Evolutionary conservation across 92 coral and sea anemone genomes (phyloP), one percentile per base, ranked within the genome.

Genomic region (Porites rus): DNA sequence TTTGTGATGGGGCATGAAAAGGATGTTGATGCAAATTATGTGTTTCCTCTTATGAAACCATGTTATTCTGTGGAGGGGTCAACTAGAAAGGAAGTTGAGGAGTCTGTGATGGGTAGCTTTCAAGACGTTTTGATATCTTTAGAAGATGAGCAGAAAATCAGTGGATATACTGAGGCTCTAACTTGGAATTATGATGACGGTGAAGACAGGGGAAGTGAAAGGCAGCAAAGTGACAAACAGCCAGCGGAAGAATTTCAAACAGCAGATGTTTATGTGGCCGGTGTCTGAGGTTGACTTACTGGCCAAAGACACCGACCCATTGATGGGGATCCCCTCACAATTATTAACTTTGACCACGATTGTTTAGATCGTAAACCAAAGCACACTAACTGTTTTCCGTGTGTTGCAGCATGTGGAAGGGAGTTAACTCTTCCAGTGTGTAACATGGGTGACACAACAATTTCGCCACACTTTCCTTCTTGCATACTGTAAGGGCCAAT

Each of bases 401-500:
- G 20, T 59, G 90, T 86, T 56, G 72, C 74, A 18, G 90, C 85
- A 6, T 79, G 90, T 43, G 75, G 80, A 8, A 69, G 22, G 58
- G 90, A 78, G 43, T 38, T 86, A 77, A 86, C 89, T 59, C 72
- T 86, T 71, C 85, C 90, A 8, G 78, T 72, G 22, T 22, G 51
- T 18, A 87, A 89, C 69, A 89, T 89, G 86, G 38, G 72, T 12
- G 64, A 69, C 19, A 21, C 22, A 83, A 7, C 76, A 71, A 73
- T 89, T 89, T 71, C 38, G 64, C 10, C 74, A 77, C 14, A 65
- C 68, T 43, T 74, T 89, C 61, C 52, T 84, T 19, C 70, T 78
- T 14, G 92, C 88, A 4, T 84, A 68, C 56, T 89, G 92, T 22
- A 89, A 89, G 74, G 92, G 92, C 21, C 83, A 83, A 61, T 80